Conservation (phyloP, 1,140 invertebrate species). For the Conus betulinus region DNA sequence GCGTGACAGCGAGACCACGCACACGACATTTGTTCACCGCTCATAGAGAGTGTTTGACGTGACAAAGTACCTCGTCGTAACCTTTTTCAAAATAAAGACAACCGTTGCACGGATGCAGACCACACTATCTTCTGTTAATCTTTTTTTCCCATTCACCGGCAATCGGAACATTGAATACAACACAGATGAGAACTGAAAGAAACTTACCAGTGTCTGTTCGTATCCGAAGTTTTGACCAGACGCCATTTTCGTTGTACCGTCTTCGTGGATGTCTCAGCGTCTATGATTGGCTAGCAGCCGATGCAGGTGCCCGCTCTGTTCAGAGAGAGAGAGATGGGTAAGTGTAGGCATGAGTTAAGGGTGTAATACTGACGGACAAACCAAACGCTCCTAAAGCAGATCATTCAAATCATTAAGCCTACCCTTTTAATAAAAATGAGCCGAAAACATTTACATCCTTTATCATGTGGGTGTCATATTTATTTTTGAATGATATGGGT, state of each 20-base stretch:
- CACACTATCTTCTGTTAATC: too few species aligned
- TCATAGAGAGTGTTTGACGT: not conserved
- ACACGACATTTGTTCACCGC: too few species aligned
- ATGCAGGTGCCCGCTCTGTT: not conserved
- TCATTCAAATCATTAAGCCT: too few species aligned
- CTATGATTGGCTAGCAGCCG: conserved; percentile 17
- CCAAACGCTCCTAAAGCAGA: not conserved
- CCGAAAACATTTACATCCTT: not conserved
- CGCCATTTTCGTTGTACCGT: conserved; percentile 2
- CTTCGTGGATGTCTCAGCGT: not conserved
- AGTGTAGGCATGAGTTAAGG: too few species aligned
- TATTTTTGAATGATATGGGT: too few species aligned
- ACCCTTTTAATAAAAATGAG: not conserved
- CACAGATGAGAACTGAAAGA: not conserved
- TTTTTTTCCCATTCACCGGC: too few species aligned
- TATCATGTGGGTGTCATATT: too few species aligned
- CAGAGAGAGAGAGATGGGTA: not conserved
- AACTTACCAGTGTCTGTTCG: conserved; percentile 15
- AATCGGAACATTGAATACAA: not conserved
- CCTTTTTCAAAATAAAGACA: not conserved
- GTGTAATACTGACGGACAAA: not conserved
- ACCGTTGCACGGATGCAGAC: not conserved
- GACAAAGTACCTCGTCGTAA: too few species aligned
- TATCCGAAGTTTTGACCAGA: conserved; percentile 14
- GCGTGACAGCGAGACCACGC: too few species aligned